Evolutionary conservation across 2,797 vertebrate species (phyloP), one percentile per base, ranked within the genome.

Genomic region (Labroides dimidiatus): DNA sequence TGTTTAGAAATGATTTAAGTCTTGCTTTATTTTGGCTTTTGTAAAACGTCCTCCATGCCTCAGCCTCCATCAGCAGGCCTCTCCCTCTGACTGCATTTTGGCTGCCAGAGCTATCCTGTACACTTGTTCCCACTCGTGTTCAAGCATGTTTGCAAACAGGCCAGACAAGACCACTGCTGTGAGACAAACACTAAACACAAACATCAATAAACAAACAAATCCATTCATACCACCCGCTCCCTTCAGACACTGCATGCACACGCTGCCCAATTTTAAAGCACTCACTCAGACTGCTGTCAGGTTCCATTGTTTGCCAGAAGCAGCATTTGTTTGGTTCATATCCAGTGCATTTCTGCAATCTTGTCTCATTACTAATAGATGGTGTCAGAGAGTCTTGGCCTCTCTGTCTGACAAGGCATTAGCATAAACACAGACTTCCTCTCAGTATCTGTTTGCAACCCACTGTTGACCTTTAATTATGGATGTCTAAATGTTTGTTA

Each of bases 171-270:
- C 78, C 74, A 82, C 85, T 77, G 81, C 84, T 91, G 89, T 87
- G 86, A 91, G 80, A 90, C 86, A 88, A 91, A 92, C 87, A 90
- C 71, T 74, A 81, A 88, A 90, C 90, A 91, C 69, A 91, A 93
- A 93, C 86, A 93, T 90, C 90, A 92, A 92, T 89, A 92, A 87
- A 91, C 90, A 94, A 92, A 92, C 89, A 93, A 92, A 91, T 84
- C 72, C 75, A 78, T 77, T 88, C 79, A 83, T 61, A 78, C 78
- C 60, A 59, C 23, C 51, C 17, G 14, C 42, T 67, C 64, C 45
- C 60, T 69, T 19, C 9, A 39, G 69, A 82, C 69, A 64, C 52
- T 41, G 45, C 37, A 21, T 57, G 57, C 79, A 79, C 85, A 82
- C 10, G 36, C 55, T 62, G 69, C 58, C 52, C 2, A 2, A 78